Conservation (phyloP, 2,113 vertebrate genomes). For the Oreotrochilus melanogaster region DNA sequence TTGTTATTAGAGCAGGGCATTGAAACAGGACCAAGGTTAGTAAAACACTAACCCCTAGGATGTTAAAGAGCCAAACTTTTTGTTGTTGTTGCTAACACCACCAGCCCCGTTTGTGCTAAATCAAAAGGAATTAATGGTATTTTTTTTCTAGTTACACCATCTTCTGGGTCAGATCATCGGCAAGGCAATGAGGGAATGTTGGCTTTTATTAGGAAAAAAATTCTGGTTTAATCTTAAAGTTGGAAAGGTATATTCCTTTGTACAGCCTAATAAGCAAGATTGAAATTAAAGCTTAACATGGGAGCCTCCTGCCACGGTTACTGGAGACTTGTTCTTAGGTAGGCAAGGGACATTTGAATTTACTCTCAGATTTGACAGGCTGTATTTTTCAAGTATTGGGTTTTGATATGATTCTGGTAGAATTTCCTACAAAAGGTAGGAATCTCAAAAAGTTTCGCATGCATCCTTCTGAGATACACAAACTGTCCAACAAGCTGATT, state of each 20-base stretch:
- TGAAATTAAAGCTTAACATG: neutral
- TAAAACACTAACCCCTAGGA: neutral
- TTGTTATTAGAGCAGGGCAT: neutral
- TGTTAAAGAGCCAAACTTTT: neutral
- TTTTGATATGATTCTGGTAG: neutral
- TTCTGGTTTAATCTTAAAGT: neutral
- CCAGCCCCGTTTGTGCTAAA: neutral
- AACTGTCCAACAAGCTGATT: neutral
- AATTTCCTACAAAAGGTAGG: neutral
- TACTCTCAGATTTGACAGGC: neutral
- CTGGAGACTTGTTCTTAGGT: neutral
- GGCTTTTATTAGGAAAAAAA: slow-evolving; percentile 28
- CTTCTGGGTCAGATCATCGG: neutral
- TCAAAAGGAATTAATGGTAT: neutral
- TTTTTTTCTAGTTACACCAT: slow-evolving; percentile 20
- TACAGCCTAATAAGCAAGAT: neutral
- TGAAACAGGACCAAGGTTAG: neutral
- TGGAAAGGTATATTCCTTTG: neutral
- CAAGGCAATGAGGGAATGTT: neutral
- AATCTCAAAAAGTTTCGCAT: neutral
- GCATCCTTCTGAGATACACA: neutral
- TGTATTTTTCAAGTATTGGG: neutral
- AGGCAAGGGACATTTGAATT: neutral
- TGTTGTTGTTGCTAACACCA: neutral
- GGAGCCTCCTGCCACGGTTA: neutral